Base-by-base conservation (phyloP, 2,113 vertebrate species). In the Naja naja region DNA sequence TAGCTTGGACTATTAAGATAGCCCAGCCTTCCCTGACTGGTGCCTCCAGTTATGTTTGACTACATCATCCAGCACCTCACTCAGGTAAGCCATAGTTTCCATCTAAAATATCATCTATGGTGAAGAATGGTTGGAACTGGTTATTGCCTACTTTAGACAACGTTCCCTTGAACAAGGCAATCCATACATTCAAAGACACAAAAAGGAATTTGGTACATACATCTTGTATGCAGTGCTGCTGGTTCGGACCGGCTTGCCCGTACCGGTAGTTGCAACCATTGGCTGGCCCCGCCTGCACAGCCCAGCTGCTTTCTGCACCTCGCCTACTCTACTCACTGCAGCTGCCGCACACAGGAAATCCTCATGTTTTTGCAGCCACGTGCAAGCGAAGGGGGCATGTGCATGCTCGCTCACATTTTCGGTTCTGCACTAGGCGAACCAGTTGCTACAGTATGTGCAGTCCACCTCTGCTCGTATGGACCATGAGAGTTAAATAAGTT, bases 401-500 rank as follows among this genome's bases (percentile, higher is more conserved):
- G 49, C 49, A 45, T 4, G 4, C 45, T 3, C 45, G 45, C 45
- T 45, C n/a, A 49, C 49, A 52, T 52, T 11, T 52, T 52, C 9
- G 1, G 49, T 52, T 52, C 49, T 52, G 49, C 49, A 52, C 10
- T 11, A 10, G 49, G 10, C 1, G 49, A 52, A 52, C 49, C 2
- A 10, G 10, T 52, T 52, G 49, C 11, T 12, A 52, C 49, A 52
- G 49, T 52, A 52, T 52, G 49, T 52, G 49, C 49, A 52, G 49
- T 10, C 49, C 49, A 52, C 49, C 49, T 52, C 49, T 52, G 49
- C 49, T 52, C 2, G 64, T 18, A 69, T 5, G 25, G 0, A 56
- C 91, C 95, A 97, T 95, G 95, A 96, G 93, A 95, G 93, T 96
- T 27, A 95, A 7, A 93, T 95, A 92, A 93, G 12, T 47, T 86